Base-by-base conservation (phyloP, 2,113 vertebrate genomes). In the Amblyopsis rosae region DNA sequence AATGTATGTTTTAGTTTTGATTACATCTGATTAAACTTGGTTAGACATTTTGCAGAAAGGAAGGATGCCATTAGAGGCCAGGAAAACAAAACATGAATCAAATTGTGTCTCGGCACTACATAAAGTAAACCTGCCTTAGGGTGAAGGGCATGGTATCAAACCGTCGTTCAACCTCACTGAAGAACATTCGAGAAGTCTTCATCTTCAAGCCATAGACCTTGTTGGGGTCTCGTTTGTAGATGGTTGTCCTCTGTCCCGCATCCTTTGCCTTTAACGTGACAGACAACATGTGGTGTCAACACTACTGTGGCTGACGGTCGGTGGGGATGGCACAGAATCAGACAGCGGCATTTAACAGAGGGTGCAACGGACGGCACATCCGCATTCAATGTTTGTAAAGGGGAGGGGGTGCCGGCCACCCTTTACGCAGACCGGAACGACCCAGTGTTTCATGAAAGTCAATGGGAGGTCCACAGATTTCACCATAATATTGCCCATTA, bases 81-180 rank as follows among this genome's bases (percentile, higher is more conserved):
- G 35, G 35, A 41, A 4, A 41, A 41, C 35, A 41, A 41, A 41
- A 41, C 7, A 41, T n/a, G n/a, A n/a, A 5, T 6, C 35, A 41
- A 41, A 26, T 26, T 26, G 26, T 26, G 26, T 26, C 26, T 7
- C 5, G 6, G 35, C 35, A 41, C 17, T 7, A 19, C 10, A 1
- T 35, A 3, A 26, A 26, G 32, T 26, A n/a, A 10, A 48, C 35
- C 9, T 86, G 98, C 97, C 97, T 94, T 73, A 99, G 94, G 82
- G 97, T 99, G 79, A 99, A 99, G 0, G 98, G 96, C 98, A 99
- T 98, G 46, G 95, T 94, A 75, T 96, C 95, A 15, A 98, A 99
- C 76, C 97, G 95, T 76, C 95, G 92, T 87, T 98, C 96, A 81
- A 99, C 95, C 87, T 99, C 97, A 45, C 97, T 98, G 91, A 99